Evolutionary conservation across 1,140 invertebrate genomes (phyloP).

Genomic region (Eufriesea mexicana): DNA sequence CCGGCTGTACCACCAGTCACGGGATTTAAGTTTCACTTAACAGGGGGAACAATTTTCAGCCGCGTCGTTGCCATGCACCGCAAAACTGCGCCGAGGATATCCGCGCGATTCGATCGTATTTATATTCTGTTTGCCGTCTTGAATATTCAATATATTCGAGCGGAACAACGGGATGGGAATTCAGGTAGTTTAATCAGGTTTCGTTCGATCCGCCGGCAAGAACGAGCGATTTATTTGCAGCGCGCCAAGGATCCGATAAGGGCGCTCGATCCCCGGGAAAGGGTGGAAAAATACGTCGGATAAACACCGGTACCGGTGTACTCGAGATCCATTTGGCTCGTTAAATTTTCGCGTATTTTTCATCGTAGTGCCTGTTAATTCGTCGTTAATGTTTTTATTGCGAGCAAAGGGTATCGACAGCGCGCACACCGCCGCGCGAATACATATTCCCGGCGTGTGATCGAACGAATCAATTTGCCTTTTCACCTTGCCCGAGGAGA

Average conservation of each 20-base stretch:
- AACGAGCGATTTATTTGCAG: constrained; percentile 6
- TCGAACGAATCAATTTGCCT: constrained; percentile 38
- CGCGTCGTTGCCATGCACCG: neutral
- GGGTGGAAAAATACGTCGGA: neutral
- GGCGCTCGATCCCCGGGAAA: neutral
- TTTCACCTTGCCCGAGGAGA: constrained; percentile 35
- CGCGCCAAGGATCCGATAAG: neutral
- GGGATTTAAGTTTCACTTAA: neutral
- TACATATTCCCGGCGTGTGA: constrained; percentile 3
- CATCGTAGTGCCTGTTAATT: constrained; percentile 13
- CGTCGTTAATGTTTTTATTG: constrained; percentile 52
- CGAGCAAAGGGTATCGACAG: constrained; percentile 6
- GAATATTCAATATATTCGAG: constrained; percentile 5
- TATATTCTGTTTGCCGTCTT: neutral
- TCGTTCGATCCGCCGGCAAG: neutral
- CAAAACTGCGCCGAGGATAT: neutral
- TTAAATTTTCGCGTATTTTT: constrained; percentile 33
- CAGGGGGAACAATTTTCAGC: neutral
- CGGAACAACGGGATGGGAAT: neutral
- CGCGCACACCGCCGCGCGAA: constrained; percentile 8
- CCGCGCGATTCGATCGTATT: neutral
- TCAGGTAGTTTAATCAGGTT: neutral
- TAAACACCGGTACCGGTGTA: neutral
- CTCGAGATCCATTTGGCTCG: constrained; percentile 2
- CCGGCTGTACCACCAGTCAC: too few species aligned